Evolutionary conservation across 2,797 vertebrate species (phyloP), one percentile per base, ranked within the genome.

Genomic region (Tenualosa thibaudeaui): DNA sequence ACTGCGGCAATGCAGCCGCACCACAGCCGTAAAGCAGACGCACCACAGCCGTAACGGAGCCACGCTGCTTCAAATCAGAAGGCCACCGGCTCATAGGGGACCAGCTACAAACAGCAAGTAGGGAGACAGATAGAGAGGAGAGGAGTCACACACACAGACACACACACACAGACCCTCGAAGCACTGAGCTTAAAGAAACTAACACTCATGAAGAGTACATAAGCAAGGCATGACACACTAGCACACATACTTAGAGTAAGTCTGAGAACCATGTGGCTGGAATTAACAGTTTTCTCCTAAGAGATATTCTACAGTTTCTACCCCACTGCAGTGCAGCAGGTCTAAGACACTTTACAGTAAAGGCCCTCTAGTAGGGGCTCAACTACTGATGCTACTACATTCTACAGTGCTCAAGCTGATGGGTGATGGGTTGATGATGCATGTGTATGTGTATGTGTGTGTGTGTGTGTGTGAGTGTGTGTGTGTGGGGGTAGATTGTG

Each of bases 61-160:
- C 26, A 24, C 62, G 3, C 7, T 7, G 3, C 2, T 31, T 75
- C 68, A 31, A 40, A 17, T 40, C 26, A 26, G 15, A 31, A 75
- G 31, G 31, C 31, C 68, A 68, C 68, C 2, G 31, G 10, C 68
- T 37, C 68, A 75, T 37, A 31, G 65, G 68, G 68, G 68, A 75
- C 68, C 68, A 75, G 68, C 68, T 75, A 13, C 31, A 31, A 75
- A 95, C 92, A 92, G 84, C 56, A 7, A 90, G 92, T 92, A 94
- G 95, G 96, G 95, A 94, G 93, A 90, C 93, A 91, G 90, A 91
- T 92, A 89, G 92, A 95, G 95, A 92, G 92, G 93, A 94, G 15
- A 24, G 90, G 81, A 22, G 58, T 75, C 68, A 40, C 13, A 43
- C 31, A 37, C n/a, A 17, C 68, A 75, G 31, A 75, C 13, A 43